Base-by-base conservation (phyloP, 2,797 vertebrate species). In the Pangasius mekongensis region DNA sequence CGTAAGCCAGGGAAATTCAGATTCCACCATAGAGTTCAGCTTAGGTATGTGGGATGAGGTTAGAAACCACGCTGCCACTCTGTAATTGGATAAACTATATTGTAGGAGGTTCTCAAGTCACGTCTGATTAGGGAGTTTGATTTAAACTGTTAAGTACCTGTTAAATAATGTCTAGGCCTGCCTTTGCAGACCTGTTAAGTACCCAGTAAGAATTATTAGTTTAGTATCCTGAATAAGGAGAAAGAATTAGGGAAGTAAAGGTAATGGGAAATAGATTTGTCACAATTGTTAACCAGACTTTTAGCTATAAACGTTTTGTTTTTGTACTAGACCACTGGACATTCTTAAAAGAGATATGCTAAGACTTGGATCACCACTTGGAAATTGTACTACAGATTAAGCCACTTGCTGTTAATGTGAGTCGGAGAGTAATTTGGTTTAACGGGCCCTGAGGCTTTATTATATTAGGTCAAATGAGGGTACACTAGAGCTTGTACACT, bases 11-110 rank as follows among this genome's bases (percentile, higher is more conserved):
- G 83, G 67, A 82, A 83, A 89, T 91, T 91, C 78, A 86, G 64
- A 92, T 91, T 92, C 87, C 89, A 83, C 83, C 62, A n/a, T n/a
- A 85, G 89, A 87, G 87, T 88, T 89, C 80, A 85, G 3, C 81
- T 80, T 62, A 87, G 81, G 77, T 84, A 81, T 73, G 78, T 73
- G 77, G 85, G 83, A 77, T 83, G 86, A 86, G 86, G 86, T 88
- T 87, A 52, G 86, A 89, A 86, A 77, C 76, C 77, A 89, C 74
- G 85, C 83, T 89, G 87, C 80, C 80, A 85, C 85, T 86, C 69
- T 67, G 87, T 90, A 91, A 91, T 90, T 88, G 90, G 88, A 90
- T 91, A 90, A 90, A 90, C 84, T 88, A 87, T 78, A 88, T 90
- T 87, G 87, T 74, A 56, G 83, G 62, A 87, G 86, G 86, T 86